Evolutionary conservation across 2,888 invertebrate species (phyloP).

Genomic region (Herminia tarsipennalis): DNA sequence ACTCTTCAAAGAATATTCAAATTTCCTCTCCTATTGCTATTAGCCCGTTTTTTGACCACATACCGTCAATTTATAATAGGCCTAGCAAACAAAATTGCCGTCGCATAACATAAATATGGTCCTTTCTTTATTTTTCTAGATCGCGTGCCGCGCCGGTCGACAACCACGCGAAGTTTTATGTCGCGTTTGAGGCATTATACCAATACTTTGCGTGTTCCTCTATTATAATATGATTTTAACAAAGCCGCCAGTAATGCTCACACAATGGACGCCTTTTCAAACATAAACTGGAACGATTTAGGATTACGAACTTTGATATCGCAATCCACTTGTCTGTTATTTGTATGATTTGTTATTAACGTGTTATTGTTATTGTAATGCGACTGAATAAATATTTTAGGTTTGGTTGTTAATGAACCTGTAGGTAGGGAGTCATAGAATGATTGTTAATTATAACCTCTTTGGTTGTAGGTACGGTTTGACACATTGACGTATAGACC

Average conservation of each 20-base stretch:
- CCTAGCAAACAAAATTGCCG: background rate
- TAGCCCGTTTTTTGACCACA: too few species aligned
- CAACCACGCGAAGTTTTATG: constrained; percentile 55
- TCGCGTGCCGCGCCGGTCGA: constrained; percentile 62
- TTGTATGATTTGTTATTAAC: constrained; percentile 25
- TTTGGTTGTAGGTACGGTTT: too few species aligned
- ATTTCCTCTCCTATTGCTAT: too few species aligned
- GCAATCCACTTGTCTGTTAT: constrained; percentile 43
- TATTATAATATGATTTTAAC: constrained; percentile 78
- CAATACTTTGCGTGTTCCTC: constrained; percentile 77
- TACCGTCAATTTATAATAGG: too few species aligned
- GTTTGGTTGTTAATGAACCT: background rate
- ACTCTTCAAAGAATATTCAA: too few species aligned
- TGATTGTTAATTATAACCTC: too few species aligned
- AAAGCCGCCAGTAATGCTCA: constrained; percentile 71
- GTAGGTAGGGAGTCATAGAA: too few species aligned
- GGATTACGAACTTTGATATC: constrained; percentile 53
- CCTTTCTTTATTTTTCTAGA: constrained; percentile 50
- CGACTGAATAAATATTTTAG: too few species aligned
- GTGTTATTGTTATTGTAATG: constrained; percentile 27
- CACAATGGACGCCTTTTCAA: constrained; percentile 72
- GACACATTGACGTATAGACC: too few species aligned
- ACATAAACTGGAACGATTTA: constrained; percentile 71
- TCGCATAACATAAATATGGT: constrained; percentile 33
- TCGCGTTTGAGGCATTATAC: constrained; percentile 67